Evolutionary conservation across 2,113 vertebrate genomes (phyloP), one percentile per base, ranked within the genome.

Genomic region (Callionymus lyra): DNA sequence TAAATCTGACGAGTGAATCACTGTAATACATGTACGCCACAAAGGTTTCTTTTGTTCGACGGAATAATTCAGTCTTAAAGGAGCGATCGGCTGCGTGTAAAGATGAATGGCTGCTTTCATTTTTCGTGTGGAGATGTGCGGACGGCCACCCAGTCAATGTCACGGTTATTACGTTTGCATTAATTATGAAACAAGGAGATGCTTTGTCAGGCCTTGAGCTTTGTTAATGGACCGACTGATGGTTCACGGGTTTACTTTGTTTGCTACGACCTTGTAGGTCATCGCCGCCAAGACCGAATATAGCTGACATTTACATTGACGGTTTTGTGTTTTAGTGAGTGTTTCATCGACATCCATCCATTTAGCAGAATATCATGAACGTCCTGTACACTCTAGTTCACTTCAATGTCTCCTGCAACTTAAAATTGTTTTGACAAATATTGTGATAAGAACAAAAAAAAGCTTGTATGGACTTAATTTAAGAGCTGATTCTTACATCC

Each of bases 81-180:
- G 61, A 31, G 72, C 72, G 69, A 76, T 81, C 77, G 72, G 63
- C 27, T n/a, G 27, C n/a, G 45, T 13, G 34, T 38, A 8, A 44
- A 69, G 63, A 78, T 78, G 74, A 73, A 73, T 76, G 72, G 60
- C 66, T 44, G 55, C 37, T 50, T 79, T 77, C 73, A 77, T 74
- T 61, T 77, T 73, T 51, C 54, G 48, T 68, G 62, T 68, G 41
- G 56, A 48, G 58, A 74, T 74, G 61, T 61, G 65, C 31, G 6
- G 62, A 56, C 67, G 34, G 39, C 61, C 68, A 63, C 40, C 49
- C 53, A 50, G 47, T 74, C 70, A 62, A 47, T 67, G 69, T 74
- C 80, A 76, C 15, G 58, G 60, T 79, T 76, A 72, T 79, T 67
- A 59, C 38, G 33, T 70, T 70, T 76, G 65, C 76, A 81, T 82